Evolutionary conservation across 1,140 invertebrate species (phyloP).

Genomic region (Bradynema listronoti): DNA sequence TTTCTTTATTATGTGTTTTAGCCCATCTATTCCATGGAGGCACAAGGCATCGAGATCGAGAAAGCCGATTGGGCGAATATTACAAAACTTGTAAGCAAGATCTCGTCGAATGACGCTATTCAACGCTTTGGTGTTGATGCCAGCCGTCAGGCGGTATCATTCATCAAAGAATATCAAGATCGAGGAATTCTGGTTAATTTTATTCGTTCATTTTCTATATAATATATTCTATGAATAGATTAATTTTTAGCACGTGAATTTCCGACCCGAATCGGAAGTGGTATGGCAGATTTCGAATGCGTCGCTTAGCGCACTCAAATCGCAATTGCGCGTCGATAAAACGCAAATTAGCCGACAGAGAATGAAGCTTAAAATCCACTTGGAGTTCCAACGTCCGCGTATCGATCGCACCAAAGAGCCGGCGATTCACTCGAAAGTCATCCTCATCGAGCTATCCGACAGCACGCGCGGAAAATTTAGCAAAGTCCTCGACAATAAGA

Average conservation of each 20-base stretch:
- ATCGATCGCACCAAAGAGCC: constrained; percentile 25
- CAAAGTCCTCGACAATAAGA: no score
- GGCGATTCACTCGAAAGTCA: constrained; percentile 36
- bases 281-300: constrained; percentile 52
- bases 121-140: constrained; percentile 10
- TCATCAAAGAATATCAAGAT: constrained; percentile 47
- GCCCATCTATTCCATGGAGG: constrained; percentile 52
- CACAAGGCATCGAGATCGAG: constrained; percentile 46
- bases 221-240: no score
- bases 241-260: constrained; percentile 47
- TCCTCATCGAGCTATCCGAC: no score
- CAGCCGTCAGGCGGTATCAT: constrained; percentile 40
- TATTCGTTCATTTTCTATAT: constrained; percentile 4
- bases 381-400: constrained; percentile 41
- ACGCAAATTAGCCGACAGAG: not conserved
- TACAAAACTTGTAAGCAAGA: constrained; percentile 3
- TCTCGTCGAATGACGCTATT: constrained; percentile 4
- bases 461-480: no score
- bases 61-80: not conserved
- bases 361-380: constrained; percentile 34
- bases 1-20: constrained; percentile 21
- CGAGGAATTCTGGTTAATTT: constrained; percentile 15
- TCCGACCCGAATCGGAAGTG: constrained; percentile 52
- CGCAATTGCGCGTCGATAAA: constrained; percentile 27
- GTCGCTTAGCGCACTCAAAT: constrained; percentile 42